Evolutionary conservation across 1,140 invertebrate species (phyloP), one percentile per base, ranked within the genome.

Genomic region (Oryctes rhinoceros): DNA sequence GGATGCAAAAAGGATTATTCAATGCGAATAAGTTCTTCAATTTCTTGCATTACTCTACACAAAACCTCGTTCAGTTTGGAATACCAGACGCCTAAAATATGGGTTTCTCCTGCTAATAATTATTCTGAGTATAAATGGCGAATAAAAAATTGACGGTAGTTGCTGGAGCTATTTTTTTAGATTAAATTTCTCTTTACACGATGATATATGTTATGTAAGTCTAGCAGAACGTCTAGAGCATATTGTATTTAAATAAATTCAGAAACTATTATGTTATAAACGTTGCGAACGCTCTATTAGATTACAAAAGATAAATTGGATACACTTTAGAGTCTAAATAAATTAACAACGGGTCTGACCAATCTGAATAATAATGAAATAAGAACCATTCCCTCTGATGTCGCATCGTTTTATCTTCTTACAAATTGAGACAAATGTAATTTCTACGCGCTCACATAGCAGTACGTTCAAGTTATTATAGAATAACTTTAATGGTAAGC

Each of bases 221-320:
- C 39, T 44, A 44, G 39, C 5, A 44, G 39, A 44, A 44, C 39
- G 39, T 44, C 39, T 44, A 44, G n/a, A 15, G 4, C 49, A 18
- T 53, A 53, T 18, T 67, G 13, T 4, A 18, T 67, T 67, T 24
- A 35, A 24, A 67, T 35, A 67, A 67, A 5, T 20, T 67, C 65
- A 67, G 10, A 67, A 35, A 67, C 65, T 67, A 67, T 67, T 67
- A 67, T 35, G 65, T 24, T 24, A 67, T 67, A 67, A 24, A 18
- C 65, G 30, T 13, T 11, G 18, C 18, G 24, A 53, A 53, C 49
- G 9, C 30, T 30, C 13, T 67, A 67, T 67, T 67, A 35, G 65
- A 67, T 67, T 67, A 67, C 65, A 67, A 67, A 67, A 67, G 65
- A 67, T 67, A 30, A 67, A 67, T 67, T 67, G 65, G 18, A 35